Base-by-base conservation (phyloP, 2,113 vertebrate species). In the Tychaedon coryphoeus region DNA sequence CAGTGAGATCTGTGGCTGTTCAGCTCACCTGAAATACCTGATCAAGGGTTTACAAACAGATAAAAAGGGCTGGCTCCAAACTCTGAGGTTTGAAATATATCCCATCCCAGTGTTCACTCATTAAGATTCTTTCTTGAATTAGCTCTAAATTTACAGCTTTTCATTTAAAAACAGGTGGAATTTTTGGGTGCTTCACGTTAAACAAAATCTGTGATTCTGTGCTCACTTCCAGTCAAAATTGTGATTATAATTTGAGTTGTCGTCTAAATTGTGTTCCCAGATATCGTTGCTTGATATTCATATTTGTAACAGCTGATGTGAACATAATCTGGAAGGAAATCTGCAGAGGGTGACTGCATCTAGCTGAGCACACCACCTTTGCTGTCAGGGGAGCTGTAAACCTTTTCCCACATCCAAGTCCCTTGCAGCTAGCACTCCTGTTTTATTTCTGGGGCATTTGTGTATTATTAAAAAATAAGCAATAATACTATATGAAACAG, bases 401-500 rank as follows among this genome's bases (percentile, higher is more conserved):
- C 31, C 8, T 86, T 95, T 90, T 91, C 72, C 60, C 31, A 31
- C 43, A 33, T 61, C 58, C 45, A 40, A 15, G 25, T 77, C 79
- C 45, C 82, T 90, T 74, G 34, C 60, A 93, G 47, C 48, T 73
- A 76, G n/a, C 31, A 33, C 29, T 88, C 53, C 56, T 94, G 75
- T 58, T 86, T 92, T 61, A 57, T 86, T 94, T 94, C 75, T 86
- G 34, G 60, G 60, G 24, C 64, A 43, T 92, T 91, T 89, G 28
- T 45, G 26, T 38, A 51, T 77, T 89, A 84, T 71, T 89, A 91
- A 94, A 92, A 90, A 86, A 57, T 50, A 86, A 88, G 79, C 72
- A 83, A 60, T 84, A 81, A 81, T 69, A 8, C 28, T 79, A 2
- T 70, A 80, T 48, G 60, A 72, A 81, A 33, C 67, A 66, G 67